phyloP scores from a whole-genome alignment of 2,797 vertebrate genomes.

The Chelon auratus region DNA sequence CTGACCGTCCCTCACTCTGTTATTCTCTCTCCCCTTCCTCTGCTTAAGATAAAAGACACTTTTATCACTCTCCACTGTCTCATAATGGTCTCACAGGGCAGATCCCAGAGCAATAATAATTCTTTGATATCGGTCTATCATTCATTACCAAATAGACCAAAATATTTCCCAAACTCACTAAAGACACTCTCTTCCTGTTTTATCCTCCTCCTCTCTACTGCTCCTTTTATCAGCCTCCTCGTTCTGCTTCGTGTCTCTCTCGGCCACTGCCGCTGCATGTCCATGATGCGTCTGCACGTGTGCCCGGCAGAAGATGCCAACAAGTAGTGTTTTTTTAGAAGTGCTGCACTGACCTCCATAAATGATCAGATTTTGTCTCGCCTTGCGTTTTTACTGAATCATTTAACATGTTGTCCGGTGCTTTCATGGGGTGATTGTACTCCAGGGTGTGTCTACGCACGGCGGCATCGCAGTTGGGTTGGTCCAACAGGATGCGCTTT shows the following conservation, averaged over 20 bases:
- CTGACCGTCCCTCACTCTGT: constrained; percentile 33
- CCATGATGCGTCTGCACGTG: too few relatives aligned
- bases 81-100: constrained; percentile 61
- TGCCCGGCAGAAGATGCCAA: too few relatives aligned
- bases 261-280: constrained; percentile 11
- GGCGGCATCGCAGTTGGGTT: not conserved
- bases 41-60: constrained; percentile 62
- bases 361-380: constrained; percentile 1
- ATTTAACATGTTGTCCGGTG: not conserved
- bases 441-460: not conserved
- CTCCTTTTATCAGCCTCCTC: constrained; percentile 52
- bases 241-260: constrained; percentile 51
- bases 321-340: too few relatives aligned
- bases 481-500: not conserved
- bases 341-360: not conserved
- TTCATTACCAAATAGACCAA: constrained; percentile 65
- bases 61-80: constrained; percentile 56
- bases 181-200: constrained; percentile 24
- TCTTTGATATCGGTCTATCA: constrained; percentile 62
- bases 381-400: not conserved
- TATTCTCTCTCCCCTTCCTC: constrained; percentile 26
- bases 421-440: not conserved
- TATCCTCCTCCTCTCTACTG: constrained; percentile 22
- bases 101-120: constrained; percentile 56
- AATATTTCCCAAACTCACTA: constrained; percentile 45